Base-by-base conservation (phyloP, 2,888 invertebrate genomes). In the Acleris holmiana region DNA sequence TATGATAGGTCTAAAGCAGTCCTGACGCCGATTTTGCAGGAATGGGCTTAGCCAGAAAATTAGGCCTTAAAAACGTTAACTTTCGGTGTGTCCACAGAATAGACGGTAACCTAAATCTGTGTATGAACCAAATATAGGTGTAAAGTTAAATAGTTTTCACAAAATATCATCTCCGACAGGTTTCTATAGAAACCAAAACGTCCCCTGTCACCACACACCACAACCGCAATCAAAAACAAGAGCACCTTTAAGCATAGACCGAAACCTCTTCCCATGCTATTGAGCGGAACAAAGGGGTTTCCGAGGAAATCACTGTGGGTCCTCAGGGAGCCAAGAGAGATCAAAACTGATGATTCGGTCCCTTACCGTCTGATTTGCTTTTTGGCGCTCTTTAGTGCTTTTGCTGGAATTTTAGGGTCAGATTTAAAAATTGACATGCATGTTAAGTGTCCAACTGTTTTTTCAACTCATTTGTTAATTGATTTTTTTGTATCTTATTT, bases 261-360 rank as follows among this genome's bases (percentile, higher is more conserved):
- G 48, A 21, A 8, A 56, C 41, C 53, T 35, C 19, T 48, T 61
- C 49, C 10, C 62, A 63, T 46, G 25, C 17, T 59, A 29, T 25
- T 41, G 17, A 29, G 60, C 55, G 60, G 61, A 66, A 69, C 62
- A 66, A 69, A 69, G 68, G 68, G 69, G 64, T 65, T 46, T n/a
- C 18, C 25, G 49, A 44, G 60, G 51, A 64, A 68, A 66, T 67
- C 69, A 62, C 47, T 19, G 66, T 47, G 47, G 29, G 48, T 21
- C 67, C 41, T 47, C 46, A 2, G 59, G 61, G 68, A 61, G 63
- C 44, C n/a, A 7, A n/a, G n/a, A 17, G 44, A 29, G 67, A 67
- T 69, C 67, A 66, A 69, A 67, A 61, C 41, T 13, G 35, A 17
- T 19, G 60, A 61, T 55, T 54, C 48, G 57, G 58, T 10, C 48